Conservation (phyloP, 2,113 vertebrate species). For the Chlamydotis undulata region DNA sequence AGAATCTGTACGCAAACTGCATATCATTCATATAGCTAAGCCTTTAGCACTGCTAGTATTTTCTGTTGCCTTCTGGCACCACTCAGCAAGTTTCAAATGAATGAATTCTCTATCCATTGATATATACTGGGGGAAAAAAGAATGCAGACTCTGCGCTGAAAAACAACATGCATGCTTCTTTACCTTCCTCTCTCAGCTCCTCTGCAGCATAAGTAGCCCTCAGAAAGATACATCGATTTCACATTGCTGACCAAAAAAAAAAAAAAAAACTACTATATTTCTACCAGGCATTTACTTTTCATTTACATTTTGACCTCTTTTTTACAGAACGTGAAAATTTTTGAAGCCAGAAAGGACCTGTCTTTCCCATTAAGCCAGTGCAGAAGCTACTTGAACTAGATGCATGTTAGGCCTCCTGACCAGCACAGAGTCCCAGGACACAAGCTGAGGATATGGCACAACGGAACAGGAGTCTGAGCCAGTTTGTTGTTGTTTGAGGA, state of each 20-base stretch:
- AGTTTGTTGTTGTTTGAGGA: background rate
- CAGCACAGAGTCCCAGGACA: background rate
- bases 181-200: background rate
- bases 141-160: background rate
- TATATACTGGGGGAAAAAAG: background rate
- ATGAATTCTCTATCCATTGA: conserved; percentile 52
- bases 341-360: background rate
- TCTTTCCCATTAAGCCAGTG: background rate
- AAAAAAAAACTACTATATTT: background rate
- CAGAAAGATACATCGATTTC: background rate
- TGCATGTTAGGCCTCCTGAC: background rate
- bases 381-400: background rate
- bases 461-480: background rate
- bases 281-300: background rate
- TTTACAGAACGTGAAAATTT: background rate
- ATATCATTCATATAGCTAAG: background rate
- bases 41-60: background rate
- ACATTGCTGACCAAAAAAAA: background rate
- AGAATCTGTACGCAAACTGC: background rate
- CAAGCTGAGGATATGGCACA: background rate
- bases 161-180: background rate
- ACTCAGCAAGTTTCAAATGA: conserved; percentile 12
- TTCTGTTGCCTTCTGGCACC: conserved; percentile 41
- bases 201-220: background rate
- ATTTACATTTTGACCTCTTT: background rate